Conservation (phyloP, 2,113 vertebrate genomes). For the Melanerpes aurifrons region DNA sequence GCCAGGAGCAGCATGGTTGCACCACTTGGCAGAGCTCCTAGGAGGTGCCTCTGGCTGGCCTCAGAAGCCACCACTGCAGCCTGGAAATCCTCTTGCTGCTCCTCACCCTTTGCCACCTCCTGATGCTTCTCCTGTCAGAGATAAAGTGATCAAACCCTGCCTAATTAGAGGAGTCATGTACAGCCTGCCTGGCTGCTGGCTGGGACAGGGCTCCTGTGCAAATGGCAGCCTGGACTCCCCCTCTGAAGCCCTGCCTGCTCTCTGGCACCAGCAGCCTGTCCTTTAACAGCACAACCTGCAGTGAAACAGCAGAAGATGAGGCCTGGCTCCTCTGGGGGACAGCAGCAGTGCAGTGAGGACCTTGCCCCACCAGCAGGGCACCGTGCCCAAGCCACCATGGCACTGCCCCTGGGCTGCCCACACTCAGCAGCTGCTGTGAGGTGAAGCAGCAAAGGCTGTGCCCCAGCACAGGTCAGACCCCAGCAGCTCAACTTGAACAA, state of each 20-base stretch:
- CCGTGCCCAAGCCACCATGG: neutral
- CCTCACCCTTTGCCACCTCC: neutral
- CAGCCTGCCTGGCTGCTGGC: neutral
- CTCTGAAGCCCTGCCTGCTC: neutral
- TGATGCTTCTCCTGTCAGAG: neutral
- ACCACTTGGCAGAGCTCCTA: neutral
- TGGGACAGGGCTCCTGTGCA: neutral
- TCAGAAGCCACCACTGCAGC: neutral
- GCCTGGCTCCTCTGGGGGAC: neutral
- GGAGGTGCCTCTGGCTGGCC: neutral
- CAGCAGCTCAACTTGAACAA: neutral
- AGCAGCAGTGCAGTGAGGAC: neutral
- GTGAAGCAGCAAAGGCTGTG: too few relatives aligned
- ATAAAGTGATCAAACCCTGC: neutral
- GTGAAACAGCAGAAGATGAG: neutral
- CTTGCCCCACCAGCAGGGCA: slow-evolving; percentile 21
- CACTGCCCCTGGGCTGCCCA: neutral
- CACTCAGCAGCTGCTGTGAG: neutral
- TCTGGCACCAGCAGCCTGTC: neutral
- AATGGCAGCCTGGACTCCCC: neutral
- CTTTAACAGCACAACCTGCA: neutral
- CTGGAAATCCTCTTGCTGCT: neutral
- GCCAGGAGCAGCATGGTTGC: neutral
- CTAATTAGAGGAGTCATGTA: neutral
- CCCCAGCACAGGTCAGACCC: too few relatives aligned